Evolutionary conservation across 2,888 invertebrate species (phyloP), one percentile per base, ranked within the genome.

Genomic region (Crepidodera aurea): DNA sequence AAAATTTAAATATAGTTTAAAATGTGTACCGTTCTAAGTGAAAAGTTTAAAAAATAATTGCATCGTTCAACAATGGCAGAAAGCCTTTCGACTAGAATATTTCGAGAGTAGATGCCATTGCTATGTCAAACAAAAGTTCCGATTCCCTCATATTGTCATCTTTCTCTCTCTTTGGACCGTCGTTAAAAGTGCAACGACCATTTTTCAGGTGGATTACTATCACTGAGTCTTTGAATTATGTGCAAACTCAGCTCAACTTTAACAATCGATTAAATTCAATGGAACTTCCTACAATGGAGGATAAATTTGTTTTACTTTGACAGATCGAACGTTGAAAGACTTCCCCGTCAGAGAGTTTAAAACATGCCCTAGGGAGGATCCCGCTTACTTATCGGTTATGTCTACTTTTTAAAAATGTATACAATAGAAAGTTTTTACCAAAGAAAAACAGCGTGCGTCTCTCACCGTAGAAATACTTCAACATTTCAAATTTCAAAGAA

Each of bases 131-230:
- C 57, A 57, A 57, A 57, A 57, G 37, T 57, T 57, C 50, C 34
- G 27, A 42, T 25, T 46, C 46, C n/a, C 2, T 27, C 25, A 46
- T 46, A n/a, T 46, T 48, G 19, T 22, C 25, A 25, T 22, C 57
- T 40, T 22, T 50, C 39, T 29, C 25, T 22, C 57, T 40, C 37
- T 50, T 27, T 29, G 18, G 13, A 2, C 18, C 15, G 57, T 57
- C 57, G 57, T 44, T 57, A 57, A 57, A 50, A 57, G 48, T 57
- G 57, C 57, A 57, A 12, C 57, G 39, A 50, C 57, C 57, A 57
- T 57, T 48, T 57, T 57, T 57, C 57, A 57, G 57, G 57, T 57
- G 57, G 57, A 48, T 57, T 57, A 57, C 57, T 37, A 57, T 57
- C 57, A 50, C 39, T 29, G 57, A 39, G 48, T 57, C 57, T 50